phyloP scores from a whole-genome alignment of 1,140 invertebrate species.

The Phthorimaea operculella region DNA sequence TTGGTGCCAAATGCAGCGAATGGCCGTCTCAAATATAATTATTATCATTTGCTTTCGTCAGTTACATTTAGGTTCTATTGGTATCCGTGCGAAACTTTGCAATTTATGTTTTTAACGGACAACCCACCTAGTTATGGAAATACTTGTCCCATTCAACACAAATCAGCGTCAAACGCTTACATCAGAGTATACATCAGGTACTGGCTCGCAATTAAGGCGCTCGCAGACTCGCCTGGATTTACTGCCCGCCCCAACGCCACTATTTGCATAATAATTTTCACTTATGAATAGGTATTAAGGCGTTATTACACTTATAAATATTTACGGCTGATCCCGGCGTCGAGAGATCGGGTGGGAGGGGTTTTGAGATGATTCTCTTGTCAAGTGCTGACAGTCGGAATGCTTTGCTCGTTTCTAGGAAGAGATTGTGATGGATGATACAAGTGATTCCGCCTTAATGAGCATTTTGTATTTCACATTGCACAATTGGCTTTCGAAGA shows the following conservation, averaged over 20 bases:
- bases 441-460: conserved; percentile 39
- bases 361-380: conserved; percentile 39
- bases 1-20: no score
- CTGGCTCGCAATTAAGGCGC: conserved; percentile 40
- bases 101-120: background rate
- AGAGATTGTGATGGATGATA: conserved; percentile 39
- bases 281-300: conserved; percentile 66
- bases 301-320: conserved; percentile 63
- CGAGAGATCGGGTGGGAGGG: conserved; percentile 27
- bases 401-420: conserved; percentile 34
- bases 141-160: conserved; percentile 22
- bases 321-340: conserved; percentile 39
- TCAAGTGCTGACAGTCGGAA: conserved; percentile 42
- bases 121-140: conserved; percentile 24
- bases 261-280: conserved; percentile 68
- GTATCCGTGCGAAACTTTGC: no score
- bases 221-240: conserved; percentile 36
- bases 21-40: no score
- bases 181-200: conserved; percentile 31
- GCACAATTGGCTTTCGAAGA: no score
- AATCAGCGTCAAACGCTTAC: conserved; percentile 18
- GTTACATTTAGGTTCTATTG: no score
- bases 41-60: background rate
- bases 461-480: conserved; percentile 33
- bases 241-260: conserved; percentile 44